Percentiles rank a stretch among this genome's conserved stretches.
These are phyloP conservation scores for Papilio glaucus DNA, from an alignment of 1,140 invertebrate species.

Conservation along the genomic window DNA sequence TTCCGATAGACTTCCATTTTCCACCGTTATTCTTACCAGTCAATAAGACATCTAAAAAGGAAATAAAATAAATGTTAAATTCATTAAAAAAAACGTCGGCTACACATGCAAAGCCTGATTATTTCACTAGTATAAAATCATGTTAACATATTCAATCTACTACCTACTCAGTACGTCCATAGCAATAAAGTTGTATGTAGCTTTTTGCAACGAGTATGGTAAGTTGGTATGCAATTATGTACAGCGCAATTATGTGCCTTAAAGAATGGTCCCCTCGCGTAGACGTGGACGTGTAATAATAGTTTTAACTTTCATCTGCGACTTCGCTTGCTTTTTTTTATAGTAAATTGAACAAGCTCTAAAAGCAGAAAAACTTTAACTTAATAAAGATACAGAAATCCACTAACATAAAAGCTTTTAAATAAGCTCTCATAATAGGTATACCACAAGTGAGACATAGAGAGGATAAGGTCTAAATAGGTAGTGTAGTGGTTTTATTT, in stretches of 20 bases:
- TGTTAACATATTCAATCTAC: conserved; percentile 17
- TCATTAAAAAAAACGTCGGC: background rate
- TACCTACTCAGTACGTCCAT: conserved; percentile 1
- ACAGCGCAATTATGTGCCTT: conserved; percentile 22
- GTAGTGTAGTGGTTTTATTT: too few species aligned
- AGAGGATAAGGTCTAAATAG: too few species aligned
- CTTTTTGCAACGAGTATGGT: conserved; percentile 27
- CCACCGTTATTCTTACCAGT: background rate
- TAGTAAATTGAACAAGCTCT: too few species aligned
- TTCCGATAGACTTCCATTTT: background rate
- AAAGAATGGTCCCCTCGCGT: background rate
- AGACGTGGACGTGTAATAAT: background rate
- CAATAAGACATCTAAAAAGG: background rate
- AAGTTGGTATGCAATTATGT: conserved; percentile 28
- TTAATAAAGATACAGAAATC: too few species aligned
- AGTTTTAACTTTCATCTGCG: background rate
- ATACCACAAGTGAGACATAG: too few species aligned
- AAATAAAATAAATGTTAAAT: background rate
- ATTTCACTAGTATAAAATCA: conserved; percentile 6
- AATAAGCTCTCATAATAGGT: too few species aligned
- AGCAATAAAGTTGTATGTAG: conserved; percentile 30
- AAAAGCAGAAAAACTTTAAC: too few species aligned
- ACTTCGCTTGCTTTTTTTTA: background rate
- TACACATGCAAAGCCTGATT: background rate
- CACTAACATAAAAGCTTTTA: too few species aligned